Conservation (phyloP, 1,140 invertebrate genomes). For the Parasteatoda tepidariorum region DNA sequence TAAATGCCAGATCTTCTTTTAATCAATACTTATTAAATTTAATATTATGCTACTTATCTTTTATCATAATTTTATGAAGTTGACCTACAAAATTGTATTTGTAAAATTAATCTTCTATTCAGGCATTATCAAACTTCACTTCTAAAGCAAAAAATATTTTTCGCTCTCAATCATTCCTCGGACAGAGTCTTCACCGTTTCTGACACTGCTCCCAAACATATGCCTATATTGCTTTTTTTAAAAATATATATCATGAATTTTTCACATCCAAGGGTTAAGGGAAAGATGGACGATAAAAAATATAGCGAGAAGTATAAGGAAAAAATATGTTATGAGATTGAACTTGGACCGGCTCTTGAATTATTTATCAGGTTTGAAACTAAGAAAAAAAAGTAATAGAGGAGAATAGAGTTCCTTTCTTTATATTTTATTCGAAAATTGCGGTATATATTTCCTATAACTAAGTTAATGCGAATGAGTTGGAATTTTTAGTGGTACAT, state of each 20-base stretch:
- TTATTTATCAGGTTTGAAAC: slow-evolving; percentile 31
- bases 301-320: not conserved
- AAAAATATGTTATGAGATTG: slow-evolving; percentile 43
- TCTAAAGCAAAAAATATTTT: too few species aligned
- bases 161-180: not conserved
- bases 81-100: too few species aligned
- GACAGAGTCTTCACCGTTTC: not conserved
- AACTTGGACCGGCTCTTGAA: slow-evolving; percentile 29
- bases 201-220: slow-evolving; percentile 10
- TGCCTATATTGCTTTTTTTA: not conserved
- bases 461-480: slow-evolving; percentile 37
- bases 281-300: not conserved
- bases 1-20: too few species aligned
- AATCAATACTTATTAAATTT: too few species aligned
- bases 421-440: slow-evolving; percentile 28
- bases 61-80: too few species aligned
- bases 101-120: too few species aligned
- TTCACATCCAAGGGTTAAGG: slow-evolving; percentile 30
- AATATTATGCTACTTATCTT: too few species aligned
- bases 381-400: slow-evolving; percentile 9
- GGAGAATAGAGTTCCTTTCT: slow-evolving; percentile 20
- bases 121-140: too few species aligned
- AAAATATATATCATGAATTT: slow-evolving; percentile 35
- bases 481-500: slow-evolving; percentile 20
- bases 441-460: slow-evolving; percentile 37